Conservation (phyloP, 2,888 invertebrate species). For the Sabatieria punctata region DNA sequence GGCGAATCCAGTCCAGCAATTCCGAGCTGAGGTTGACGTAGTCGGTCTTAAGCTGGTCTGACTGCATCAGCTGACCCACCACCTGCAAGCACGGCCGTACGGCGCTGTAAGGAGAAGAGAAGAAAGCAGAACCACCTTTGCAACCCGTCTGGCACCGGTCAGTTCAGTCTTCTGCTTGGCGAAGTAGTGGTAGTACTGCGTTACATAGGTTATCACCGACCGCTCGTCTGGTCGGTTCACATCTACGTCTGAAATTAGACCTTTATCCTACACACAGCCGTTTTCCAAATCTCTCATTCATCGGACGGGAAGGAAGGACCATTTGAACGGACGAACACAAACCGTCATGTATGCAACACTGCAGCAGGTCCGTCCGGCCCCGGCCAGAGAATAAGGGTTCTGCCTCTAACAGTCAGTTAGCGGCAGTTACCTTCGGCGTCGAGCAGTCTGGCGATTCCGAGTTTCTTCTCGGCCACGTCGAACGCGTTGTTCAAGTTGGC, state of each 20-base stretch:
- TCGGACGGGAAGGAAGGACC: background rate
- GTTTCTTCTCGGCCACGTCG: conserved; percentile 72
- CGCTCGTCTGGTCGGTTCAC: conserved; percentile 86
- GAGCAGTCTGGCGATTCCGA: conserved; percentile 71
- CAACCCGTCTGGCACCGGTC: conserved; percentile 89
- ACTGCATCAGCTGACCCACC: conserved; percentile 84
- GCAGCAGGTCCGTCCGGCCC: no score
- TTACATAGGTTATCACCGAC: conserved; percentile 95
- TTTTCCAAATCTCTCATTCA: background rate
- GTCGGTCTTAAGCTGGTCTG: conserved; percentile 71
- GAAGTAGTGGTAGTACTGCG: conserved; percentile 96
- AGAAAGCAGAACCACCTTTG: conserved; percentile 50
- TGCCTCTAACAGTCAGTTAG: no score
- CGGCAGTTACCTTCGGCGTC: conserved; percentile 77
- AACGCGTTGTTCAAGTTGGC: conserved; percentile 95
- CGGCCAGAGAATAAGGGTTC: no score
- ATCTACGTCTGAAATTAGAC: conserved; percentile 56
- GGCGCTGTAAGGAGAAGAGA: background rate
- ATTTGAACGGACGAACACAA: no score
- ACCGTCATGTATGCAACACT: no score
- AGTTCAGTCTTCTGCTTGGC: conserved; percentile 96
- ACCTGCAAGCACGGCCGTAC: no score
- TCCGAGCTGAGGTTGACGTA: conserved; percentile 68
- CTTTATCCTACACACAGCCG: background rate
- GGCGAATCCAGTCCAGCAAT: conserved; percentile 78